Evolutionary conservation across 2,888 invertebrate genomes (phyloP).

Genomic region (Zootermopsis nevadensis): DNA sequence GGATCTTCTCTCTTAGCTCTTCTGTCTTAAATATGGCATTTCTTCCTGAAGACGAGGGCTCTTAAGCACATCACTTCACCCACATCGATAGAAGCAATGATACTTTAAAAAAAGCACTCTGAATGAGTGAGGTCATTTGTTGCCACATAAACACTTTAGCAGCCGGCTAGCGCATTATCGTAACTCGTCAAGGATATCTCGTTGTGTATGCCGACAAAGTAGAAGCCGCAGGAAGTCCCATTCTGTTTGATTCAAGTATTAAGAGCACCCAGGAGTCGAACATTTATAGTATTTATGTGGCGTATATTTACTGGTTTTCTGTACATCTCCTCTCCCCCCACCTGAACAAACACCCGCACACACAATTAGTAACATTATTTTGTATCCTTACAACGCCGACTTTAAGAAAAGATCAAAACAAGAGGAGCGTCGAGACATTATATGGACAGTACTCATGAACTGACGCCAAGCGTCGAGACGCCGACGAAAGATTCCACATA

Average conservation of each 20-base stretch:
- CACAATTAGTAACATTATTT: no score
- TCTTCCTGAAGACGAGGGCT: neutral
- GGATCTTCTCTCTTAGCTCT: neutral
- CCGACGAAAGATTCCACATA: no score
- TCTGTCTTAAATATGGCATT: neutral
- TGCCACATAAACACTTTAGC: neutral
- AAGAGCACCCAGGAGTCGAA: neutral
- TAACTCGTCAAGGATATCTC: no score
- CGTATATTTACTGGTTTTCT: neutral
- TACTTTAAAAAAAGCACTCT: neutral
- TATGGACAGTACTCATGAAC: no score
- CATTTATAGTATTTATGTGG: neutral
- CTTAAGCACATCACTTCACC: conserved; percentile 5
- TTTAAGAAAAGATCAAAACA: no score
- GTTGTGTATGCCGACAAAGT: conserved; percentile 1
- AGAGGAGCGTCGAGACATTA: no score
- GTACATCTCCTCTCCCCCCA: no score
- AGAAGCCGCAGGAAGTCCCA: neutral
- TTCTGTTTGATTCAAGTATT: neutral
- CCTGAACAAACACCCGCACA: no score
- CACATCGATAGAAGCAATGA: neutral
- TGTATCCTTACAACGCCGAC: no score
- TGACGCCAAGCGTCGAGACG: no score
- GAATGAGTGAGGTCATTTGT: conserved; percentile 8
- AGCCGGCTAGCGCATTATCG: neutral